Conservation (phyloP, 2,797 vertebrate species). For the Sebastiscus albofasciatus region DNA sequence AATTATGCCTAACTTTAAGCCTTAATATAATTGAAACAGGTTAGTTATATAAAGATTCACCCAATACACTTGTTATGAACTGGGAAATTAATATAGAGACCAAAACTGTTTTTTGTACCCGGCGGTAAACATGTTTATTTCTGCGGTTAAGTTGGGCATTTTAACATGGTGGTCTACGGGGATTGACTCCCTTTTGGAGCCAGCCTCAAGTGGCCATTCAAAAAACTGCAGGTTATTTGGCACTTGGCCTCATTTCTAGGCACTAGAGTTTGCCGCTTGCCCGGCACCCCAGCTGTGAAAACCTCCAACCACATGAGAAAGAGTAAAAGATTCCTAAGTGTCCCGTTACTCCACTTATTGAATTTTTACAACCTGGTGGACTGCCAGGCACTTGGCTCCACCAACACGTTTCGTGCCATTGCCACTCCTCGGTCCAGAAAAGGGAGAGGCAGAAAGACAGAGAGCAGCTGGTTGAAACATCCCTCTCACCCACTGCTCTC, state of each 20-base stretch:
- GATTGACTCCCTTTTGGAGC: background rate
- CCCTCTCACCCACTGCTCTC: constrained; percentile 21
- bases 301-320: constrained; percentile 71
- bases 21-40: background rate
- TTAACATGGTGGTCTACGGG: background rate
- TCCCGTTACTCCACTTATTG: constrained; percentile 69
- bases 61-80: background rate
- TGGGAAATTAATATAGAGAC: background rate
- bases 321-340: constrained; percentile 65
- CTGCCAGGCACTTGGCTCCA: constrained; percentile 63
- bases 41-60: background rate
- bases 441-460: constrained; percentile 18
- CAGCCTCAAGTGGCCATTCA: background rate
- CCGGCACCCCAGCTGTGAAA: constrained; percentile 66
- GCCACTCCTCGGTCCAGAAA: constrained; percentile 55
- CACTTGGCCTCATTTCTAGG: background rate
- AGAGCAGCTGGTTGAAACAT: constrained; percentile 50
- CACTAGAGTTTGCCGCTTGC: background rate
- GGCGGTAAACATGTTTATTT: background rate
- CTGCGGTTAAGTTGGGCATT: background rate
- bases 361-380: constrained; percentile 74
- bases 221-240: background rate
- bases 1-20: background rate
- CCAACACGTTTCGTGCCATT: constrained; percentile 41
- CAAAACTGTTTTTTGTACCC: background rate